These are phyloP conservation scores for Drosophila leontia DNA, from an alignment of 1,140 invertebrate species.

Conservation along the genomic window DNA sequence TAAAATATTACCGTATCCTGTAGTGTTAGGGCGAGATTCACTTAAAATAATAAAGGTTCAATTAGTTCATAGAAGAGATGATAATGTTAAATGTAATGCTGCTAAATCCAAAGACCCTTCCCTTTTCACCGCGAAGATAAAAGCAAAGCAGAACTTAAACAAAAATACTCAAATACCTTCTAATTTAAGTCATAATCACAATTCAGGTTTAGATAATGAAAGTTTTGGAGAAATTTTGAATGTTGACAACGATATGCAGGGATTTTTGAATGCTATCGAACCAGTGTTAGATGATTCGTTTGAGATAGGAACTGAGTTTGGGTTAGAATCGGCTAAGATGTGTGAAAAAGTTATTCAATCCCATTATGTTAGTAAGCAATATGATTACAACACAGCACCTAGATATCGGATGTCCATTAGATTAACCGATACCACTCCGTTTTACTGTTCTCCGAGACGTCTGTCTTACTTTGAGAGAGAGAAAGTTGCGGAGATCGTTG, in stretches of 20 bases:
- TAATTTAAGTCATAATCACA: background rate
- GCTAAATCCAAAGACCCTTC: background rate
- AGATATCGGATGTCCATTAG: background rate
- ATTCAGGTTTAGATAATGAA: background rate
- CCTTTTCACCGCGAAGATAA: too few species aligned
- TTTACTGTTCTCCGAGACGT: too few species aligned
- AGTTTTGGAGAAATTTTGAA: background rate
- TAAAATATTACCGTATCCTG: slow-evolving; percentile 1
- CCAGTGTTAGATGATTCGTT: background rate
- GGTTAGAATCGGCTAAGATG: background rate
- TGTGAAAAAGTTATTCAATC: background rate
- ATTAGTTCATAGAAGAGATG: background rate
- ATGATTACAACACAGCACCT: background rate
- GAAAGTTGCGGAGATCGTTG: background rate
- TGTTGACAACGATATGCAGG: background rate
- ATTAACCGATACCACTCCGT: slow-evolving; percentile 1
- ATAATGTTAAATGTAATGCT: background rate
- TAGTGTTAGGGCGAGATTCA: background rate
- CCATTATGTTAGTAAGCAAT: background rate
- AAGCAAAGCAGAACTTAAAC: background rate
- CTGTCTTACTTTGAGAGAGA: too few species aligned
- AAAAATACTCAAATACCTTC: background rate
- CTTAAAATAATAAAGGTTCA: background rate
- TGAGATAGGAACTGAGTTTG: background rate
- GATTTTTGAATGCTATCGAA: background rate